Conservation (phyloP, 2,797 vertebrate species). For the Pampus argenteus region DNA sequence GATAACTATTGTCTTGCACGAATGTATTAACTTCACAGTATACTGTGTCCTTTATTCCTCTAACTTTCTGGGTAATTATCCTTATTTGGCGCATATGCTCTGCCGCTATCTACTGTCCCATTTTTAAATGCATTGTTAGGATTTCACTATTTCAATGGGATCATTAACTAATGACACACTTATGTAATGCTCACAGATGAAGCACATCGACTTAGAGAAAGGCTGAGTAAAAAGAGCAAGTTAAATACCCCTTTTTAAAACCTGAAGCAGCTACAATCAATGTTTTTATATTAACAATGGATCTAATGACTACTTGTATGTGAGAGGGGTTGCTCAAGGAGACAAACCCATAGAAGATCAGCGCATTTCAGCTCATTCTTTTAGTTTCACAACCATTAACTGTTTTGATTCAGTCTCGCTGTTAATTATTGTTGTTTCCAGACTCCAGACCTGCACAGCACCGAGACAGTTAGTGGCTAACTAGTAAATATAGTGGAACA, state of each 20-base stretch:
- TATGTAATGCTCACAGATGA: constrained; percentile 12
- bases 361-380: no score
- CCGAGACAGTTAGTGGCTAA: no score
- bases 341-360: not conserved
- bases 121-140: constrained; percentile 1
- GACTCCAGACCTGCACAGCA: no score
- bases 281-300: not conserved
- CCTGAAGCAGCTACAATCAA: not conserved
- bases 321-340: not conserved
- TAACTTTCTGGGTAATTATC: not conserved
- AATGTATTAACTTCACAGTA: constrained; percentile 7
- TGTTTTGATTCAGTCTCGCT: not conserved
- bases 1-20: not conserved
- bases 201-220: not conserved
- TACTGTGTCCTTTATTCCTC: constrained; percentile 10
- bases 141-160: constrained; percentile 4
- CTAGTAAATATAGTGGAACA: no score
- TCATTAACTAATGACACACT: not conserved
- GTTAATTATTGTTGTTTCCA: not conserved
- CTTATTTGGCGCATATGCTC: not conserved
- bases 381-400: not conserved
- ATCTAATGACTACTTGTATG: not conserved
- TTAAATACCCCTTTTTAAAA: not conserved
- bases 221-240: not conserved
- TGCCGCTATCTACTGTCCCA: not conserved